Conservation (phyloP, 2,888 invertebrate species). For the Tipula helvola region DNA sequence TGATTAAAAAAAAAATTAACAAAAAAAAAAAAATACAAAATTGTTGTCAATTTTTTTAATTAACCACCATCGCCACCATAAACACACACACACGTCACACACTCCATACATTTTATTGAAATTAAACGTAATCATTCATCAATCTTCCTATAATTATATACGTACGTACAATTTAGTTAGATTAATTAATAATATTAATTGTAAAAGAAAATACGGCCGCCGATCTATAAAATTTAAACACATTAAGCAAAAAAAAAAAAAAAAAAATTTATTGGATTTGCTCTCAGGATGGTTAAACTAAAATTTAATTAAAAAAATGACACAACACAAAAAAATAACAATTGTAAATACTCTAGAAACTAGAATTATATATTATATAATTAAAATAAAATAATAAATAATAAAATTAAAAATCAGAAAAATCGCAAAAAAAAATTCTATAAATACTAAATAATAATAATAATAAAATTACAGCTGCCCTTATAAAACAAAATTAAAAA, state of each 20-base stretch:
- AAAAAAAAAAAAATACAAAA: background rate
- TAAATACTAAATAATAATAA: background rate
- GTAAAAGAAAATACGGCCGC: background rate
- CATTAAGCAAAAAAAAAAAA: background rate
- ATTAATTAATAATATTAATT: background rate
- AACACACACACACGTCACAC: no score
- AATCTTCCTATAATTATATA: background rate
- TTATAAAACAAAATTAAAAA: background rate
- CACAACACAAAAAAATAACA: background rate
- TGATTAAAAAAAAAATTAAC: background rate
- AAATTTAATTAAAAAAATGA: background rate
- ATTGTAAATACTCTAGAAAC: background rate
- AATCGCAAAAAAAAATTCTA: background rate
- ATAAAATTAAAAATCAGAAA: background rate
- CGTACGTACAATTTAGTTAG: background rate
- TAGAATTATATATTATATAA: background rate
- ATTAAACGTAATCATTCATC: background rate
- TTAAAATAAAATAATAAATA: background rate
- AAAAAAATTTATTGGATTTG: background rate
- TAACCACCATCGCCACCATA: background rate
- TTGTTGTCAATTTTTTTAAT: background rate
- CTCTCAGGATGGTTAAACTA: background rate
- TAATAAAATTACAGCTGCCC: background rate
- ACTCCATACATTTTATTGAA: background rate
- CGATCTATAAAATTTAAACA: background rate